phyloP scores from a whole-genome alignment of 2,888 invertebrate species.

The Torymus tubicola region DNA sequence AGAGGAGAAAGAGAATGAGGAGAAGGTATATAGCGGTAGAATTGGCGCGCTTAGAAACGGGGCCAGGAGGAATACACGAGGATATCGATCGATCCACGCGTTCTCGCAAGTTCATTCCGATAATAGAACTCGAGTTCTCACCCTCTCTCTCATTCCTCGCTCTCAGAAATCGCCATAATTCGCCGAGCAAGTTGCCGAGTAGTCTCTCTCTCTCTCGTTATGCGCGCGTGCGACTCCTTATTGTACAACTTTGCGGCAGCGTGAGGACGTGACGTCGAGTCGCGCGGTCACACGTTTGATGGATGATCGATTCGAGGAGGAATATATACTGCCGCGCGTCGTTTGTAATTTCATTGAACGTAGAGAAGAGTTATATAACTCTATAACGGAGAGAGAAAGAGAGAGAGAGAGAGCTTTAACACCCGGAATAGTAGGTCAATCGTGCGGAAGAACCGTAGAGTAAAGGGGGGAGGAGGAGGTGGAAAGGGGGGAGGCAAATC shows the following conservation, averaged over 20 bases:
- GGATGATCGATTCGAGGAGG: too few relatives aligned
- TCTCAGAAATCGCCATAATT: slow-evolving; percentile 32
- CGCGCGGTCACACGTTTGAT: too few relatives aligned
- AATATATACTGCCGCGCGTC: too few relatives aligned
- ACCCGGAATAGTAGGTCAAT: background rate
- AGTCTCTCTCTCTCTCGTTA: background rate
- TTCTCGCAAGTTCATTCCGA: slow-evolving; percentile 40
- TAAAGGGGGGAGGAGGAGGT: background rate
- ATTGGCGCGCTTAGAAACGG: slow-evolving; percentile 33
- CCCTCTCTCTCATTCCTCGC: background rate
- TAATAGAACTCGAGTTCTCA: slow-evolving; percentile 11
- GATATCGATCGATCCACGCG: slow-evolving; percentile 8
- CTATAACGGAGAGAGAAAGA: background rate
- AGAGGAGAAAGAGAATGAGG: background rate
- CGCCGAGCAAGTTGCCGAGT: slow-evolving; percentile 27
- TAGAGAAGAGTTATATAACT: too few relatives aligned
- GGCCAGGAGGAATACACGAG: slow-evolving; percentile 3
- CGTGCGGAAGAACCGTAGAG: slow-evolving; percentile 21
- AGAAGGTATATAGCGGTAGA: background rate
- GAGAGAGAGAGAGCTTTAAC: background rate
- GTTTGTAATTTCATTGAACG: too few relatives aligned
- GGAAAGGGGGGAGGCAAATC: background rate
- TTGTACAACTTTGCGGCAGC: too few relatives aligned
- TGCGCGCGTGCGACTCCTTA: background rate
- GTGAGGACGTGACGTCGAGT: too few relatives aligned